Evolutionary conservation across 2,113 vertebrate genomes (phyloP).

Genomic region (Gymnogyps californianus): DNA sequence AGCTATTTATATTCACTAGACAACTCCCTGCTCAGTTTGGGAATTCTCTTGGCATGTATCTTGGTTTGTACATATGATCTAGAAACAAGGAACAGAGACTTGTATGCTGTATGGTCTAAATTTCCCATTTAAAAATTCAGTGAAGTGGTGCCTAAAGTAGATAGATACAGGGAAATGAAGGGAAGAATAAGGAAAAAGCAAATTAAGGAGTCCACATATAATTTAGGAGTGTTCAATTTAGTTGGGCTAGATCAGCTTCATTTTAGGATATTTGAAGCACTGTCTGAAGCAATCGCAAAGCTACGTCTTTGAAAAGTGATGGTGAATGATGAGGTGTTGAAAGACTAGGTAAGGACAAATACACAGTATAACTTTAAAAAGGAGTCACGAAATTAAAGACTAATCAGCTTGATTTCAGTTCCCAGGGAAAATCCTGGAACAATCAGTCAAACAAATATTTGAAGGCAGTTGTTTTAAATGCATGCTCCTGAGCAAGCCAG

Average conservation of each 20-base stretch:
- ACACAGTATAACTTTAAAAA: neutral
- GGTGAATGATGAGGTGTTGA: neutral
- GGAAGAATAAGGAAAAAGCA: neutral
- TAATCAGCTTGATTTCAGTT: neutral
- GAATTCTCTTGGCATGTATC: neutral
- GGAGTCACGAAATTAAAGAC: neutral
- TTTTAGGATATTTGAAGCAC: neutral
- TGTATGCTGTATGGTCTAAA: neutral
- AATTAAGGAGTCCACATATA: neutral
- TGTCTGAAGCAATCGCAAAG: neutral
- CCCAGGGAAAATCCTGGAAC: neutral
- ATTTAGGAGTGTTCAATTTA: neutral
- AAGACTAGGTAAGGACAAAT: neutral
- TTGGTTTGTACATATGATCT: neutral
- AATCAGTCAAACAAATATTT: neutral
- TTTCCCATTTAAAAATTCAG: neutral
- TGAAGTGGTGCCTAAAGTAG: neutral
- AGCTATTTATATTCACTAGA: neutral
- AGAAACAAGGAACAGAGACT: neutral
- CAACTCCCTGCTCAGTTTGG: neutral
- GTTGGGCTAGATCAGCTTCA: neutral
- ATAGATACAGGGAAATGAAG: neutral
- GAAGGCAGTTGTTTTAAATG: neutral
- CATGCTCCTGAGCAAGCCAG: neutral
- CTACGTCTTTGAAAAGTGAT: neutral